Evolutionary conservation across 2,888 invertebrate species (phyloP), one percentile per base, ranked within the genome.

Genomic region (Oscheius sp.): DNA sequence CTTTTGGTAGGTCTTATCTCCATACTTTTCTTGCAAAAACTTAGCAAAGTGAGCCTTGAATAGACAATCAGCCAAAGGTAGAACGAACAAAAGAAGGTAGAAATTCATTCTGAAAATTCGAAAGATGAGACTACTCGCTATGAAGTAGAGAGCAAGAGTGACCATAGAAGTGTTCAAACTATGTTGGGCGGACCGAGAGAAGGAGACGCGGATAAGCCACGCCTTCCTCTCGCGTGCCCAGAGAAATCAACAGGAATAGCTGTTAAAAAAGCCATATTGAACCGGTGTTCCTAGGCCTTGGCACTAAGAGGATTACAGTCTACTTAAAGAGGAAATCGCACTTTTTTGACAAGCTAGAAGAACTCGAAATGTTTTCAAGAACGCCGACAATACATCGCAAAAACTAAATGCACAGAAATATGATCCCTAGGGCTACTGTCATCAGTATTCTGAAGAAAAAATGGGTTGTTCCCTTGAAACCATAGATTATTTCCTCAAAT

Each of bases 141-240:
- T n/a, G n/a, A n/a, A n/a, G n/a, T n/a, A n/a, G 42, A 42, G 12
- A 42, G 42, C 42, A 17, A 42, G 42, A 42, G 17, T 17, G 42
- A 42, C 12, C 42, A 42, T 12, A 42, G 42, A 42, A 10, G n/a
- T n/a, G n/a, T n/a, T n/a, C n/a, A n/a, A n/a, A n/a, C n/a, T n/a
- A n/a, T n/a, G n/a, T 17, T 20, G 15, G 42, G n/a, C 42, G 4
- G 42, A 42, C 42, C 42, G 42, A 42, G 34, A 33, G 42, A 55
- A 25, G 33, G 2, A 15, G 33, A 25, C 34, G 55, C 33, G 55
- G 34, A 25, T 10, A 34, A 17, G 55, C 33, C 55, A 55, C 55
- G 55, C 55, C 55, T 55, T 55, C 55, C 23, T 53, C 37, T 34
- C 55, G 55, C 55, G 55, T 55, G 55, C 34, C 34, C 55, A 33